phyloP scores from a whole-genome alignment of 2,113 vertebrate species.

The Azemiops feae region DNA sequence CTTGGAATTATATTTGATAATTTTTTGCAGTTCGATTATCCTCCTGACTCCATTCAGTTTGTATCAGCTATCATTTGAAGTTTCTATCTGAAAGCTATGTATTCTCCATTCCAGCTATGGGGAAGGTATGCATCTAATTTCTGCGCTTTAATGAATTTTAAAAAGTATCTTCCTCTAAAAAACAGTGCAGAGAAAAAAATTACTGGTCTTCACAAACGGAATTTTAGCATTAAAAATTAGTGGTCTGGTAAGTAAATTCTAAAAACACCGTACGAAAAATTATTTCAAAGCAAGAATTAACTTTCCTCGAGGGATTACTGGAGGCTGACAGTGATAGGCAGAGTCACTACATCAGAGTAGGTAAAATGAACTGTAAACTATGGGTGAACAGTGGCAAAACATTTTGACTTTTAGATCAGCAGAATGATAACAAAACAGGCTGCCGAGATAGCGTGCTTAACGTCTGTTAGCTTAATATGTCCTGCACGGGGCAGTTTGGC shows the following conservation, averaged over 20 bases:
- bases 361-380: conserved; percentile 17
- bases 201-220: neutral
- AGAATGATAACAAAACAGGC: conserved; percentile 47
- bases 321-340: neutral
- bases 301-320: neutral
- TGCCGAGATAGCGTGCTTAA: conserved; percentile 44
- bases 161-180: neutral
- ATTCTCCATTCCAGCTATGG: neutral
- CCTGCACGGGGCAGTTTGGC: conserved; percentile 54
- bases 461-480: conserved; percentile 47
- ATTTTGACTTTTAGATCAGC: conserved; percentile 39
- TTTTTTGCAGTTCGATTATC: neutral
- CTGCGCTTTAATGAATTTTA: neutral
- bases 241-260: fast-evolving
- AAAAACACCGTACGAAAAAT: neutral
- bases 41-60: neutral
- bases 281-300: neutral
- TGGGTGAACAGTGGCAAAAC: conserved; percentile 46
- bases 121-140: neutral
- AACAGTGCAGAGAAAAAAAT: too few species aligned
- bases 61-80: neutral
- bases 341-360: neutral
- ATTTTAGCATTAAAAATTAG: neutral
- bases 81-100: neutral
- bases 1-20: neutral